Evolutionary conservation across 1,140 invertebrate species (phyloP).

Genomic region (Cryptotermes secundus): DNA sequence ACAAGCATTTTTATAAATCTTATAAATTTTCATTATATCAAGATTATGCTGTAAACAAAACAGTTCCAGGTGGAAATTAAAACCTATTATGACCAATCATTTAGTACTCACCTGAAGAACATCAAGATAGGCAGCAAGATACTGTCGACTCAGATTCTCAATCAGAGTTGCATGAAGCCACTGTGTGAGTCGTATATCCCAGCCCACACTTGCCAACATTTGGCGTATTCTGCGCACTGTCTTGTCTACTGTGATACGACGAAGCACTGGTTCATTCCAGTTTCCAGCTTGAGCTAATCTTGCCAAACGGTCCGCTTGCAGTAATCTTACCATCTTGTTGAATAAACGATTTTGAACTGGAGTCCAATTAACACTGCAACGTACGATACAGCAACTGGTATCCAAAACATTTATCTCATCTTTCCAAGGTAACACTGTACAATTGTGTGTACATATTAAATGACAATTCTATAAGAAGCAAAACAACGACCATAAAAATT

Average conservation of each 20-base stretch:
- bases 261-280: conserved; percentile 64
- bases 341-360: conserved; percentile 65
- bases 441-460: too few species aligned
- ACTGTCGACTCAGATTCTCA: conserved; percentile 66
- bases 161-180: conserved; percentile 78
- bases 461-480: too few species aligned
- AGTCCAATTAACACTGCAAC: conserved; percentile 64
- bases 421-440: too few species aligned
- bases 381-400: too few species aligned
- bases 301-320: conserved; percentile 70
- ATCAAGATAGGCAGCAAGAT: conserved; percentile 75
- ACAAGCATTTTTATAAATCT: too few species aligned
- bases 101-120: conserved; percentile 59
- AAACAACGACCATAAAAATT: too few species aligned
- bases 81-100: too few species aligned
- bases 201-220: conserved; percentile 62
- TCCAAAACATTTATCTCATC: too few species aligned
- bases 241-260: conserved; percentile 69
- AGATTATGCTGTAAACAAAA: too few species aligned
- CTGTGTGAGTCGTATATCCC: conserved; percentile 70
- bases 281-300: conserved; percentile 59
- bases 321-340: conserved; percentile 62
- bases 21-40: too few species aligned
- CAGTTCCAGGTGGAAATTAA: not conserved
- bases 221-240: conserved; percentile 66